These are phyloP conservation scores for Discoglossus pictus DNA, from an alignment of 2,797 vertebrate species.

Conservation along the genomic window DNA sequence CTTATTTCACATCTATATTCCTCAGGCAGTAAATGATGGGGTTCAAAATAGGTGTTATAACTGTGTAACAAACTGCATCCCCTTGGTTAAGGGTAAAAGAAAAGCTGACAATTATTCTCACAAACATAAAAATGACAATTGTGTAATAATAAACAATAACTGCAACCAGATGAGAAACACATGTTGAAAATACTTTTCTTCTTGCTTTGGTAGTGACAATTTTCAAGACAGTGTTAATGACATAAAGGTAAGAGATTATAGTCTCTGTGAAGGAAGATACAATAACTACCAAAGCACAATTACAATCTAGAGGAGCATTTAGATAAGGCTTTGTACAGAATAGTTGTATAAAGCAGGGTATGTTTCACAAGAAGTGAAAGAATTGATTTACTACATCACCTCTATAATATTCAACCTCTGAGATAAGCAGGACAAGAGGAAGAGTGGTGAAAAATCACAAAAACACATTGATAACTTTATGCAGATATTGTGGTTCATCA, in stretches of 20 bases:
- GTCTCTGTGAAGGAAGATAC: conserved; percentile 2
- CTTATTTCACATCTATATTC: conserved; percentile 26
- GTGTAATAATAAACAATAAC: conserved; percentile 26
- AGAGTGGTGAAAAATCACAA: conserved; percentile 49
- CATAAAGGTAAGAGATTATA: conserved; percentile 10
- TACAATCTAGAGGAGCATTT: conserved; percentile 4
- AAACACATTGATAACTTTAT: conserved; percentile 43
- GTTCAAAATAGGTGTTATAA: conserved; percentile 35
- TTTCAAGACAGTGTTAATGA: conserved; percentile 7
- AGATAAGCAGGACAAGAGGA: conserved; percentile 31
- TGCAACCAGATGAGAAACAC: conserved; percentile 27
- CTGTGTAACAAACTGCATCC: conserved; percentile 22
- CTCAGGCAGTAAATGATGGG: conserved; percentile 37
- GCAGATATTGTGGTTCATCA: conserved; percentile 54
- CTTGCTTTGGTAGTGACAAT: conserved; percentile 11
- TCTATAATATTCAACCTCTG: conserved; percentile 56
- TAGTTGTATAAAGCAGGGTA: conserved; percentile 55
- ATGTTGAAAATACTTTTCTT: conserved; percentile 41
- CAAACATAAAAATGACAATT: conserved; percentile 23
- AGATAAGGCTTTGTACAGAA: conserved; percentile 50
- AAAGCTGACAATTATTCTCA: neutral
- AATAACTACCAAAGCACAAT: conserved; percentile 4
- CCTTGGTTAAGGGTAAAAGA: conserved; percentile 1
- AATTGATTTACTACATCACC: conserved; percentile 55
- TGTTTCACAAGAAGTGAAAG: conserved; percentile 63